These are phyloP conservation scores for Patella depressa DNA, from an alignment of 2,888 invertebrate species.

Conservation along the genomic window DNA sequence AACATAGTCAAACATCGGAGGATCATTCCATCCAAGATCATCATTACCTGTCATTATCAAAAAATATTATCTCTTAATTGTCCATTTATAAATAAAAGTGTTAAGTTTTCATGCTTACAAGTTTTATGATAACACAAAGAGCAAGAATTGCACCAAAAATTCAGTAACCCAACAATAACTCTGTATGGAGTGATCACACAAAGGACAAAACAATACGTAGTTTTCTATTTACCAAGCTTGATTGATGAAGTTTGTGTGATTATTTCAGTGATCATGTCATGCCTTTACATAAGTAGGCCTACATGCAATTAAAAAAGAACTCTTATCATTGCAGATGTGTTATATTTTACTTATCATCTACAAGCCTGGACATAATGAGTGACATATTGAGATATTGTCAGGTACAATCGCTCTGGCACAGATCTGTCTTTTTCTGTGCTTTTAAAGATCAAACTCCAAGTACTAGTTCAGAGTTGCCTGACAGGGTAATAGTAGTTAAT, in stretches of 20 bases:
- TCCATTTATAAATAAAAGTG: background rate
- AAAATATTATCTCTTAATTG: background rate
- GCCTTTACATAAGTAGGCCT: slow-evolving; percentile 1
- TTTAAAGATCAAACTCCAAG: too few relatives aligned
- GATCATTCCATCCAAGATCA: slow-evolving; percentile 70
- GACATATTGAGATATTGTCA: too few relatives aligned
- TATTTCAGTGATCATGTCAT: background rate
- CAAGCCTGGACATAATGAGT: too few relatives aligned
- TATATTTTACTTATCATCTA: too few relatives aligned
- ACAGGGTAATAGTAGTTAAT: too few relatives aligned
- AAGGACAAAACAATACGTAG: background rate
- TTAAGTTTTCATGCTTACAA: background rate
- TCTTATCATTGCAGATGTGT: too few relatives aligned
- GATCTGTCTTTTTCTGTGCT: too few relatives aligned
- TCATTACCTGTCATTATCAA: slow-evolving; percentile 54
- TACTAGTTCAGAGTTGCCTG: too few relatives aligned
- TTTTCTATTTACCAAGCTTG: background rate
- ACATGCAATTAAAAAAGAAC: background rate
- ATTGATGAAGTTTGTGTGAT: background rate
- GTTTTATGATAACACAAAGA: too few relatives aligned
- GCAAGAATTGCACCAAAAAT: background rate
- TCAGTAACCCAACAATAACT: background rate
- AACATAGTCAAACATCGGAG: slow-evolving; percentile 64
- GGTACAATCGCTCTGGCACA: too few relatives aligned
- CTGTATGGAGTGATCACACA: background rate